Conservation (phyloP, 2,797 vertebrate species). For the Botia kubotai region DNA sequence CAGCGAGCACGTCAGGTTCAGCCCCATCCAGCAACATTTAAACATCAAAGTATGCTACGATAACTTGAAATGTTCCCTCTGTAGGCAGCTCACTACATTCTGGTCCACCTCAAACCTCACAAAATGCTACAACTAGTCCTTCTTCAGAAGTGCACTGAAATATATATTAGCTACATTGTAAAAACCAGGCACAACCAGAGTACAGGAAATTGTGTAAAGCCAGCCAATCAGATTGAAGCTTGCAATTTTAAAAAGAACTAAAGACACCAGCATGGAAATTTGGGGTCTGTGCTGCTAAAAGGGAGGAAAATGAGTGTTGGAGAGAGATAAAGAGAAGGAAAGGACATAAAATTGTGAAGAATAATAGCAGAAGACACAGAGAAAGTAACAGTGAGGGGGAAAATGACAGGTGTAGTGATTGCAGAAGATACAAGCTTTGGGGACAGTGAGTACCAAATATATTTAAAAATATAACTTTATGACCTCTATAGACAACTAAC, state of each 20-base stretch:
- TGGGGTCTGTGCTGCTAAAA: conserved; percentile 1
- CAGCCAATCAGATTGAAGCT: background rate
- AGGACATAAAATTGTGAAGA: background rate
- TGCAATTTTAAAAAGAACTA: background rate
- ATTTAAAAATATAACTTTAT: conserved; percentile 18
- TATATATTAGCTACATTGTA: background rate
- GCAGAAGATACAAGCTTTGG: conserved; percentile 6
- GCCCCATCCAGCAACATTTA: background rate
- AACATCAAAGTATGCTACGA: background rate
- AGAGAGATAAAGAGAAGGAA: conserved; percentile 9
- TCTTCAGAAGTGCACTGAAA: background rate
- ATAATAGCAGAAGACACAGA: conserved; percentile 9
- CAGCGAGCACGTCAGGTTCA: background rate
- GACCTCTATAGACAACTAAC: conserved; percentile 27
- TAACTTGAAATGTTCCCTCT: background rate
- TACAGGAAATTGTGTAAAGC: background rate
- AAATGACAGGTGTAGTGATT: conserved; percentile 17
- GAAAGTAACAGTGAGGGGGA: conserved; percentile 3
- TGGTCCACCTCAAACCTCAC: background rate
- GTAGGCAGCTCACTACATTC: background rate
- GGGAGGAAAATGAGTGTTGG: background rate
- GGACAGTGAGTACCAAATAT: conserved; percentile 14
- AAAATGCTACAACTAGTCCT: too few species aligned
- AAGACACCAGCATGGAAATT: background rate
- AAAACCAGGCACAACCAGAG: too few species aligned